Conservation (phyloP, 2,113 vertebrate species). For the Coreoperca whiteheadi region DNA sequence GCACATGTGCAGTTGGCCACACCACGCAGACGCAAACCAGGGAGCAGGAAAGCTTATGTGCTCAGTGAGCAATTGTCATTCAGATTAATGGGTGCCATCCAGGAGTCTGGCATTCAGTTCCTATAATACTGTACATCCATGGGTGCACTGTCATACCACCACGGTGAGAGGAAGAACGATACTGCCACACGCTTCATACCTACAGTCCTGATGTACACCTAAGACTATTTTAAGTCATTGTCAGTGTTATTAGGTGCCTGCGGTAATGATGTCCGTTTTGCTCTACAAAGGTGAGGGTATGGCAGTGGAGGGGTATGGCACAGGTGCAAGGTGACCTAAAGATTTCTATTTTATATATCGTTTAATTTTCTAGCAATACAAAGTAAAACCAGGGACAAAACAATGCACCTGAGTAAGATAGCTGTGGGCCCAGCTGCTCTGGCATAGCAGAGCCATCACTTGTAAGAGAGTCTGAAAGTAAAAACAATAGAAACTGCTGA, state of each 20-base stretch:
- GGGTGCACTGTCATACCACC: neutral
- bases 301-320: neutral
- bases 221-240: no score
- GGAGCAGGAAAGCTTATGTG: neutral
- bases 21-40: neutral
- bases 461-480: slow-evolving; percentile 28
- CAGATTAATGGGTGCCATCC: neutral
- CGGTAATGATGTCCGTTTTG: neutral
- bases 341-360: neutral
- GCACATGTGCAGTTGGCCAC: neutral
- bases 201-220: neutral
- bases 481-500: slow-evolving; percentile 61
- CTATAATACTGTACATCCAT: neutral
- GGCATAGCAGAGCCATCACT: slow-evolving; percentile 17
- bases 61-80: slow-evolving; percentile 2
- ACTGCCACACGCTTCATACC: neutral
- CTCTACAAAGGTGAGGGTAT: neutral
- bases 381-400: slow-evolving; percentile 1
- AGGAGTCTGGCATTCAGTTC: neutral
- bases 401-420: neutral
- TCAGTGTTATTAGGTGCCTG: neutral
- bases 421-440: slow-evolving; percentile 28
- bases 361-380: neutral
- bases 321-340: neutral
- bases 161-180: neutral